phyloP scores from a whole-genome alignment of 2,888 invertebrate genomes.

The Apantesis nais region DNA sequence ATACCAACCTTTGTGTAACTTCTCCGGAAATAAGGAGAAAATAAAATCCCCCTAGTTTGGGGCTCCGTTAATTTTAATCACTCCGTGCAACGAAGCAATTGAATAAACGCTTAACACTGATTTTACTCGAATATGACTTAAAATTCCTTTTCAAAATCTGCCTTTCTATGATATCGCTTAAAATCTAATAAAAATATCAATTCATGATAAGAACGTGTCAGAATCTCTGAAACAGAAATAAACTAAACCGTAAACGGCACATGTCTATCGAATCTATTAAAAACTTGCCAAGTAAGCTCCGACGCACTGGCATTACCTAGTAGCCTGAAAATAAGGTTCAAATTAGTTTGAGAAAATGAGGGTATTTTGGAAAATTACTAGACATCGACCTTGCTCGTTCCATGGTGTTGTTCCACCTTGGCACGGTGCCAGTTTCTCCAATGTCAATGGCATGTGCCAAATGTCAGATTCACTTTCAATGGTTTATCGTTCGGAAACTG shows the following conservation, averaged over 20 bases:
- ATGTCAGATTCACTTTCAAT: constrained; percentile 59
- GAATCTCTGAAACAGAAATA: constrained; percentile 33
- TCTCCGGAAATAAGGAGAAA: not conserved
- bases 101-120: not conserved
- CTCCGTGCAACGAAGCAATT: not conserved
- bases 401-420: constrained; percentile 60
- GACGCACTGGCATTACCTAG: constrained; percentile 5
- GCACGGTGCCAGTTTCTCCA: constrained; percentile 65
- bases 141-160: not conserved
- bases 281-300: constrained; percentile 44
- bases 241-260: constrained; percentile 49
- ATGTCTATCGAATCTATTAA: constrained; percentile 47
- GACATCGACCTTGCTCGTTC: constrained; percentile 59
- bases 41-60: not conserved
- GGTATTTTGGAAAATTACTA: constrained; percentile 22
- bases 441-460: constrained; percentile 74
- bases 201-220: constrained; percentile 28
- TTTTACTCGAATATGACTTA: not conserved
- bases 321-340: constrained; percentile 11
- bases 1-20: not conserved
- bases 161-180: not conserved
- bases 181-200: constrained; percentile 1
- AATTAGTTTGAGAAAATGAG: constrained; percentile 22
- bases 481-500: constrained; percentile 32
- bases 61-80: not conserved